Evolutionary conservation across 2,113 vertebrate species (phyloP).

Genomic region (Halcyon senegalensis): DNA sequence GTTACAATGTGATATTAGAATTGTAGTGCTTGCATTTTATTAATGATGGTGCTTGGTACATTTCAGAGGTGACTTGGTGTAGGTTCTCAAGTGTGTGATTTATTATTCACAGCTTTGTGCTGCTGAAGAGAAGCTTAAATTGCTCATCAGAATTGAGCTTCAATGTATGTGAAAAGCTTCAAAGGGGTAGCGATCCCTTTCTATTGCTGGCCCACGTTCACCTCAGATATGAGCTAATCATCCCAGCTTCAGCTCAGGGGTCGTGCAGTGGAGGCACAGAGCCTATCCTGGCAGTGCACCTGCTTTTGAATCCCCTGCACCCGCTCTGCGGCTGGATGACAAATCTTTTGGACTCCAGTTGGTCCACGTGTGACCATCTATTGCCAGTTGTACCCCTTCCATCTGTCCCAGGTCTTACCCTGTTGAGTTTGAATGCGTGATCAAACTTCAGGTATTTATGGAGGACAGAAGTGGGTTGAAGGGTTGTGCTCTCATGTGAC

Average conservation of each 20-base stretch:
- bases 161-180: background rate
- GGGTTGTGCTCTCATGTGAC: background rate
- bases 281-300: background rate
- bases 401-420: background rate
- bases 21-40: background rate
- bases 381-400: background rate
- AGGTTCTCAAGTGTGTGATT: background rate
- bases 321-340: background rate
- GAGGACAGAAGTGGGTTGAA: background rate
- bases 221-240: background rate
- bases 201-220: background rate
- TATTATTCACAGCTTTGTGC: background rate
- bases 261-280: background rate
- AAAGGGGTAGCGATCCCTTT: background rate
- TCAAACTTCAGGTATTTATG: background rate
- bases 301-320: background rate
- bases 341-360: background rate
- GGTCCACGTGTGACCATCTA: background rate
- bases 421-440: background rate
- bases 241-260: background rate
- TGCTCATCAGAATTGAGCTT: background rate
- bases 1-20: background rate
- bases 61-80: background rate
- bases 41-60: background rate
- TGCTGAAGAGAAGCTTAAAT: background rate